These are phyloP conservation scores for Bos javanicus DNA, from an alignment of 2,113 vertebrate genomes.

Conservation along the genomic window DNA sequence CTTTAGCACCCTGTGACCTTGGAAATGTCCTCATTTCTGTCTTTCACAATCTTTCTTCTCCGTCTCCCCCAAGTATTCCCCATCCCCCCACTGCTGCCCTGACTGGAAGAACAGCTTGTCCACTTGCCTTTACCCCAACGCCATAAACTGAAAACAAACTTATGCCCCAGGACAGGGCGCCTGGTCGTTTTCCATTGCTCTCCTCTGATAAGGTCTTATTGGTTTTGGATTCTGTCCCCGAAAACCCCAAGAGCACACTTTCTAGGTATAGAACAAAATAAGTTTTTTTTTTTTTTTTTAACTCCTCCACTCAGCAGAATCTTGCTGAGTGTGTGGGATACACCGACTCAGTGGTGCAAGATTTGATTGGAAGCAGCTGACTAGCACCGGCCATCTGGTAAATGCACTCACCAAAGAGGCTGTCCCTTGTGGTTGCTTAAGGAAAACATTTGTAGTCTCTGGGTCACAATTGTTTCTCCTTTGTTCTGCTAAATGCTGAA, in stretches of 20 bases:
- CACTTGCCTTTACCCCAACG: constrained; percentile 9
- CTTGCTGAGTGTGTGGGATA: constrained; percentile 73
- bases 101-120: constrained; percentile 34
- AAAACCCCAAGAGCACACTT: constrained; percentile 70
- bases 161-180: constrained; percentile 26
- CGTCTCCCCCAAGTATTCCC: background rate
- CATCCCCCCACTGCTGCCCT: background rate
- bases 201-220: constrained; percentile 46
- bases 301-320: constrained; percentile 73
- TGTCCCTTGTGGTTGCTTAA: constrained; percentile 75
- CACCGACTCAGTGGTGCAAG: constrained; percentile 74
- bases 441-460: constrained; percentile 72
- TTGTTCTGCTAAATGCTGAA: constrained; percentile 64
- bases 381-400: constrained; percentile 73
- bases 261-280: constrained; percentile 70
- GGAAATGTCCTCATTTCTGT: background rate
- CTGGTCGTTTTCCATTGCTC: constrained; percentile 27
- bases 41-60: background rate
- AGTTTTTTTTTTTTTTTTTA: background rate
- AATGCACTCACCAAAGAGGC: constrained; percentile 68
- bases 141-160: constrained; percentile 63
- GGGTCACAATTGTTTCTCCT: constrained; percentile 59
- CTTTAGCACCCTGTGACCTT: background rate
- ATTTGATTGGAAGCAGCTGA: constrained; percentile 75
- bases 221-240: constrained; percentile 57